These are phyloP conservation scores for Orchesellides sinensis DNA, from an alignment of 2,888 invertebrate genomes.

Conservation along the genomic window DNA sequence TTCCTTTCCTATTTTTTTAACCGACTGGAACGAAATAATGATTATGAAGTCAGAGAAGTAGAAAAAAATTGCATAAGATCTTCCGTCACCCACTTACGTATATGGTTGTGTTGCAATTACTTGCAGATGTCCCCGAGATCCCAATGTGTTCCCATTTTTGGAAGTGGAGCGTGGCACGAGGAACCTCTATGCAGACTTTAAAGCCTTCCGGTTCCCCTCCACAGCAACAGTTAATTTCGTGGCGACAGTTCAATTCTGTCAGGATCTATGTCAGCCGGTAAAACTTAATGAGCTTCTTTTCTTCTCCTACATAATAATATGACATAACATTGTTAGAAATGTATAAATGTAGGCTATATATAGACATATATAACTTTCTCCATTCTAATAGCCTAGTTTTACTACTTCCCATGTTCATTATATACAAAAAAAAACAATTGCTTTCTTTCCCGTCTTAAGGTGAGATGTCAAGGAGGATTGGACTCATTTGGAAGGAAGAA, in stretches of 20 bases:
- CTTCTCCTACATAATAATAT: not conserved
- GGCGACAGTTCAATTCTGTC: constrained; percentile 78
- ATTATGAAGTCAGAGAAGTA: no score
- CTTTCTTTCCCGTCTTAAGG: constrained; percentile 71
- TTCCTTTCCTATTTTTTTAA: no score
- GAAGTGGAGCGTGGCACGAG: constrained; percentile 76
- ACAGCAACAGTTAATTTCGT: constrained; percentile 78
- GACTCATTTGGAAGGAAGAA: constrained; percentile 76
- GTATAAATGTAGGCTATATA: no score
- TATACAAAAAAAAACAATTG: not conserved
- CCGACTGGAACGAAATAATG: no score
- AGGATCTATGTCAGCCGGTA: constrained; percentile 78
- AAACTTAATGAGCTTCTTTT: constrained; percentile 62
- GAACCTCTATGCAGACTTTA: constrained; percentile 77
- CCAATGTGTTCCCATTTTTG: constrained; percentile 78
- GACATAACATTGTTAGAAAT: no score
- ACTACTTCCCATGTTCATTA: not conserved
- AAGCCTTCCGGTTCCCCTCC: constrained; percentile 78
- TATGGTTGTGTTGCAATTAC: no score
- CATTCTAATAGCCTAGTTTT: no score
- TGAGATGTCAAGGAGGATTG: constrained; percentile 76
- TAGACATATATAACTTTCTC: no score
- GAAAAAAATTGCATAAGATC: no score
- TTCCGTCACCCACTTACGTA: no score
- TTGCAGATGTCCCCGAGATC: constrained; percentile 77